Evolutionary conservation across 2,113 vertebrate species (phyloP).

Genomic region (Pardalotus punctatus): DNA sequence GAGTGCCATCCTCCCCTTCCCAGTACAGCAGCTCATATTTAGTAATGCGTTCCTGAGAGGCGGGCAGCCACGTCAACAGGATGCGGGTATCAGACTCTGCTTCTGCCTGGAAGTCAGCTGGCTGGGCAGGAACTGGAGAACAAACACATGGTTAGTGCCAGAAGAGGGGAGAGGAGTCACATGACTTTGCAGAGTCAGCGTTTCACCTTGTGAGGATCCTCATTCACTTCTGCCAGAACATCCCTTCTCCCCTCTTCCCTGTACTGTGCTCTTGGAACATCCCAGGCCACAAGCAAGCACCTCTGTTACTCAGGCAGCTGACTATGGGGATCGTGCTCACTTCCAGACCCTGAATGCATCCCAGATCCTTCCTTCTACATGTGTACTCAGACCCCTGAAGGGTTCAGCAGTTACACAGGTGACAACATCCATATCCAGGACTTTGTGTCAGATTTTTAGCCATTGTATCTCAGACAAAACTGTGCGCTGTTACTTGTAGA

Average conservation of each 20-base stretch:
- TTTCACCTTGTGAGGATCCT: not conserved
- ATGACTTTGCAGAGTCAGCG: rapidly evolving
- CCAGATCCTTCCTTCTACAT: not conserved
- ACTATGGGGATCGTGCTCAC: rapidly evolving
- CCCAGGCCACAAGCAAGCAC: not conserved
- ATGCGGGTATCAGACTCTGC: constrained; percentile 91
- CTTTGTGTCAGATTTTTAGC: not conserved
- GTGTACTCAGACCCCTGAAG: not conserved
- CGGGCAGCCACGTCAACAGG: constrained; percentile 89
- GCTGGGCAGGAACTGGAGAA: constrained; percentile 88
- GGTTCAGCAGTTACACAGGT: not conserved
- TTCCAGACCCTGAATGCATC: not conserved
- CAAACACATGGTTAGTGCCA: not conserved
- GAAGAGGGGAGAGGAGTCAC: not conserved
- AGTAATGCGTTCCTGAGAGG: constrained; percentile 86
- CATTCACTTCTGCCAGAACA: not conserved
- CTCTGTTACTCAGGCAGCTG: not conserved
- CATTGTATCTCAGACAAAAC: not conserved
- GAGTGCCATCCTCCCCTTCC: constrained; percentile 81
- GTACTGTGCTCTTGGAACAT: not conserved
- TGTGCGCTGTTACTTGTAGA: not conserved
- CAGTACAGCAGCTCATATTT: constrained; percentile 91
- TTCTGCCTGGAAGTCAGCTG: constrained; percentile 88
- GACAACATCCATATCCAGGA: rapidly evolving
- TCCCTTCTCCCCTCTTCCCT: not conserved